Evolutionary conservation across 2,797 vertebrate species (phyloP).

Genomic region (Sebastes paucispinis): DNA sequence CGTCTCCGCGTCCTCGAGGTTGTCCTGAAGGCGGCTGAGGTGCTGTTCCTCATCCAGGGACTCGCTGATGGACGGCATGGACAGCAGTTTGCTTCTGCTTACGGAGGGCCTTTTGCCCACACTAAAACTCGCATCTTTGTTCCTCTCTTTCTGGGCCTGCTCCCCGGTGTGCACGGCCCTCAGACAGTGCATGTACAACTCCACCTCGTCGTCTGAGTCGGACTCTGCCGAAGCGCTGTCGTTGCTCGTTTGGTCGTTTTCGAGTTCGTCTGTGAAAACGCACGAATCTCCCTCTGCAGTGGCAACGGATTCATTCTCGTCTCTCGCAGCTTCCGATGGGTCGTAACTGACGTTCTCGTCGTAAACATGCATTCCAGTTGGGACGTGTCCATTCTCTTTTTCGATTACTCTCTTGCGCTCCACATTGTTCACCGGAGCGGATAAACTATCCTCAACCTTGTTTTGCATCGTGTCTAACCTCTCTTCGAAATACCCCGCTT

Average conservation of each 20-base stretch:
- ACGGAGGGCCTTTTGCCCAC: conserved; percentile 50
- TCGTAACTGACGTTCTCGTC: not conserved
- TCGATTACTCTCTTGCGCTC: conserved; percentile 7
- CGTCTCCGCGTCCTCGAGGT: conserved; percentile 36
- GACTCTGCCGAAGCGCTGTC: conserved; percentile 70
- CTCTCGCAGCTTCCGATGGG: not conserved
- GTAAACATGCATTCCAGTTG: not conserved
- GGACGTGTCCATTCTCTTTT: not conserved
- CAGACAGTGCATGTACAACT: conserved; percentile 79
- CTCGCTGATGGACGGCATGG: conserved; percentile 73
- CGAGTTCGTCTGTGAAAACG: conserved; percentile 15
- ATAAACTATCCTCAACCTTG: conserved; percentile 20
- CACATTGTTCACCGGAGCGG: conserved; percentile 30
- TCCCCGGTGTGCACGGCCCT: conserved; percentile 56
- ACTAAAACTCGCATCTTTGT: conserved; percentile 17
- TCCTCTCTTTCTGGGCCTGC: conserved; percentile 27
- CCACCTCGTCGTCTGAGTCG: conserved; percentile 80
- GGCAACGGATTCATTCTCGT: not conserved
- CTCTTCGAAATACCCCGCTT: conserved; percentile 6
- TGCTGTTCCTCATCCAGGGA: conserved; percentile 70
- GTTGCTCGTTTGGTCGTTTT: conserved; percentile 10
- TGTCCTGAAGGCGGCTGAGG: conserved; percentile 27
- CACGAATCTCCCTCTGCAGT: not conserved
- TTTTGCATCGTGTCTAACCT: conserved; percentile 27
- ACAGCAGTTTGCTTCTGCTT: conserved; percentile 55